Evolutionary conservation across 2,888 invertebrate genomes (phyloP), one percentile per base, ranked within the genome.

Genomic region (Mechanitis messenoides): DNA sequence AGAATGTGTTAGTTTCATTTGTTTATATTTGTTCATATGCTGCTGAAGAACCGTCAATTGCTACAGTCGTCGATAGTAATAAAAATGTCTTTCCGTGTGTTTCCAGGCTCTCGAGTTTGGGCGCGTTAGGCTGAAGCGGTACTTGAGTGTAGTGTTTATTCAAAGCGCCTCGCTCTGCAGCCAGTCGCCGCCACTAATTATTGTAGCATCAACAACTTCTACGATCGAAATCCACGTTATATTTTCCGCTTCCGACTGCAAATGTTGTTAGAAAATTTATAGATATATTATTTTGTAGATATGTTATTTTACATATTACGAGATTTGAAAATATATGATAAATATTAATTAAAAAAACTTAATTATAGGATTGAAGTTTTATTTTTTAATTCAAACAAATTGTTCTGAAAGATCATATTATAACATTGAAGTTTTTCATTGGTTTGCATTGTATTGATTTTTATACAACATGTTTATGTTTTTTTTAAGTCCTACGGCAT

Each of bases 151-250:
- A 50, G 50, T 50, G 50, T 50, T 50, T 50, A 50, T 50, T 50
- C 50, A 50, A 47, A 47, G 47, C 47, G 12, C 47, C 47, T 28
- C 47, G 47, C 50, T 11, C 50, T 5, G 50, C 50, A 50, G 50
- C 50, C 50, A 50, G 50, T 31, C 50, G 50, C 50, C 50, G 50
- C 50, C 50, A 50, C 5, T 50, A 50, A 50, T 50, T 50, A 50
- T 50, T 50, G 50, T 50, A 50, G 31, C 31, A 50, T 50, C 50
- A 50, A 50, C 50, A 50, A 31, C 50, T 50, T 31, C 42, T 42
- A 31, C 50, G 50, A 50, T 50, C 50, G 31, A 50, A 50, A 50
- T 50, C 50, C 28, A 6, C 31, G 11, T 50, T 50, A 50, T 50
- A 28, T 31, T 28, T 28, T 50, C 31, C 31, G 11, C 31, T 31